Conservation (phyloP, 2,888 invertebrate species). For the Athripsodes cinereus region DNA sequence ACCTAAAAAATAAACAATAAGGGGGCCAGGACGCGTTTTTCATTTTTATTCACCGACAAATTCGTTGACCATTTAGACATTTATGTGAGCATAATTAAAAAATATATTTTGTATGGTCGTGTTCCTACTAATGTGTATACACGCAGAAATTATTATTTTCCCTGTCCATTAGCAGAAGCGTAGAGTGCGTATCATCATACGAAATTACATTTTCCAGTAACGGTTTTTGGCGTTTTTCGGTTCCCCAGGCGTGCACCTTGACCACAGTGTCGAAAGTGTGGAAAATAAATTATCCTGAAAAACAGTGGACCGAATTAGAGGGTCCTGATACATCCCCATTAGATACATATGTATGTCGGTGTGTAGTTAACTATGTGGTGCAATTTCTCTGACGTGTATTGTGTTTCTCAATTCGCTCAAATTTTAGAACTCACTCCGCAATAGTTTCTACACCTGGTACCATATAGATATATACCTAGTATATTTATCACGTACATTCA, state of each 20-base stretch:
- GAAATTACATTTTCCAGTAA: slow-evolving; percentile 5
- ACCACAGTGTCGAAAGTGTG: slow-evolving; percentile 8
- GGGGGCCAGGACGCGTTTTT: background rate
- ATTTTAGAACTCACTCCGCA: too few species aligned
- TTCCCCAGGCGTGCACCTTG: background rate
- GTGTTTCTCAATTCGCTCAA: too few species aligned
- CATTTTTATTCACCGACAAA: slow-evolving; percentile 4
- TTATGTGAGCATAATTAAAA: slow-evolving; percentile 8
- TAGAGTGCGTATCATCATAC: background rate
- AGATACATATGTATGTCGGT: too few species aligned
- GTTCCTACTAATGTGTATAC: slow-evolving; percentile 1
- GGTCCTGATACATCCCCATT: slow-evolving; percentile 12
- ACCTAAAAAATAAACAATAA: background rate
- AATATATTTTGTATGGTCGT: background rate
- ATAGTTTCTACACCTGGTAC: too few species aligned
- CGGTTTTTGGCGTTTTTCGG: slow-evolving; percentile 2
- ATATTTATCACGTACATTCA: too few species aligned
- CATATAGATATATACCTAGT: too few species aligned
- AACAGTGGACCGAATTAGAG: slow-evolving; percentile 7
- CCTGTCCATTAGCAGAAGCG: too few species aligned
- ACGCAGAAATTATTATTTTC: background rate
- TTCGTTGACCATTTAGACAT: slow-evolving; percentile 3
- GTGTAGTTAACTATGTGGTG: too few species aligned
- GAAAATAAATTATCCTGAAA: slow-evolving; percentile 15
- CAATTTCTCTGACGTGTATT: too few species aligned